Evolutionary conservation across 2,888 invertebrate genomes (phyloP).

Genomic region (Therioaphis trifolii): DNA sequence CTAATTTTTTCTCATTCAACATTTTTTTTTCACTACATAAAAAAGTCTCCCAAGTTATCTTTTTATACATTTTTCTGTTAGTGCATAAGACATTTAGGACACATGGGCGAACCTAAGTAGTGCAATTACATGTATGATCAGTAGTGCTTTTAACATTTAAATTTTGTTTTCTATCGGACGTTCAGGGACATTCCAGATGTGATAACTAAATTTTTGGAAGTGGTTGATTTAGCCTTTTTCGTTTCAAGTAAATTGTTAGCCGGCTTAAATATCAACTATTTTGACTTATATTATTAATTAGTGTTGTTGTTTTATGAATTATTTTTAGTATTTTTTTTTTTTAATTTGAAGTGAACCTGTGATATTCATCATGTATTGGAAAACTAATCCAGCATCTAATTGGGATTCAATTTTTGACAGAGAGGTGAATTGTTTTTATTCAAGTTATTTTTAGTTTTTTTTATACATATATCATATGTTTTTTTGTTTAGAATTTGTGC

Average conservation of each 20-base stretch:
- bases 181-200: constrained; percentile 55
- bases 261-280: background rate
- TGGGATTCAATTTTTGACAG: constrained; percentile 82
- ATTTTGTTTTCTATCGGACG: constrained; percentile 34
- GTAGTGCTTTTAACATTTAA: background rate
- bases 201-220: constrained; percentile 46
- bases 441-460: background rate
- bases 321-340: constrained; percentile 8
- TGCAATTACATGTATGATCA: background rate
- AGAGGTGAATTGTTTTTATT: constrained; percentile 73
- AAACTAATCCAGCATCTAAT: constrained; percentile 79
- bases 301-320: constrained; percentile 17
- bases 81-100: background rate
- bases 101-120: background rate
- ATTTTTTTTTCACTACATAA: background rate
- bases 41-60: background rate
- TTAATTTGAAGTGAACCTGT: constrained; percentile 66
- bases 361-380: constrained; percentile 76
- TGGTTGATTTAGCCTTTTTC: constrained; percentile 28
- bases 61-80: constrained; percentile 24
- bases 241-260: constrained; percentile 28
- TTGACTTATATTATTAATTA: background rate
- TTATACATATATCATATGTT: constrained; percentile 31
- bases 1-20: constrained; percentile 13
- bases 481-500: constrained; percentile 82